phyloP scores from a whole-genome alignment of 2,888 invertebrate species.

The Aromia moschata region DNA sequence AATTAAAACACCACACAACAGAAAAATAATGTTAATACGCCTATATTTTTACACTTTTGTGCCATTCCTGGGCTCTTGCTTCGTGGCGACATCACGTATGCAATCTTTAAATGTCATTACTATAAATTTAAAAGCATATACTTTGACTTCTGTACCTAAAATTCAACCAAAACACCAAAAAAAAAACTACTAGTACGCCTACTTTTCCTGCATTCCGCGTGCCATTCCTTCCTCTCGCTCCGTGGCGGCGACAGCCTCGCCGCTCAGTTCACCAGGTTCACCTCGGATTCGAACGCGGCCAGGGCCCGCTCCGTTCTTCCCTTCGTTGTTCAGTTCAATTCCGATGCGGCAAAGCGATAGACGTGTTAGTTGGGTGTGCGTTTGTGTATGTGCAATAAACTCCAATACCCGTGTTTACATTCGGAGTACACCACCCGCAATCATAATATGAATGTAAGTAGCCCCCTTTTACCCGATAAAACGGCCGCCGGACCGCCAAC shows the following conservation, averaged over 20 bases:
- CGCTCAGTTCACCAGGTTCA: neutral
- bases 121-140: too few relatives aligned
- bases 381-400: conserved; percentile 45
- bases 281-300: neutral
- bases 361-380: conserved; percentile 50
- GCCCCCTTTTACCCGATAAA: conserved; percentile 3
- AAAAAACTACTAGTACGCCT: too few relatives aligned
- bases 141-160: too few relatives aligned
- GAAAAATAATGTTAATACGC: too few relatives aligned
- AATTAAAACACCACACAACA: too few relatives aligned
- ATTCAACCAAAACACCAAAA: too few relatives aligned
- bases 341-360: conserved; percentile 41
- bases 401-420: conserved; percentile 36
- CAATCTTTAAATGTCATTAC: too few relatives aligned
- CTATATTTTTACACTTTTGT: too few relatives aligned
- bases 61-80: too few relatives aligned
- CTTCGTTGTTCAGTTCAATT: conserved; percentile 19
- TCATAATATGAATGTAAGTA: conserved; percentile 53
- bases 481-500: neutral
- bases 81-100: too few relatives aligned
- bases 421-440: conserved; percentile 34
- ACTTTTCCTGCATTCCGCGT: neutral
- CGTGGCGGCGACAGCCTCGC: neutral
- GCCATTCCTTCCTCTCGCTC: neutral
- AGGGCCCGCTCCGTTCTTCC: neutral